Base-by-base conservation (phyloP, 2,113 vertebrate genomes). In the Sciurus niger region DNA sequence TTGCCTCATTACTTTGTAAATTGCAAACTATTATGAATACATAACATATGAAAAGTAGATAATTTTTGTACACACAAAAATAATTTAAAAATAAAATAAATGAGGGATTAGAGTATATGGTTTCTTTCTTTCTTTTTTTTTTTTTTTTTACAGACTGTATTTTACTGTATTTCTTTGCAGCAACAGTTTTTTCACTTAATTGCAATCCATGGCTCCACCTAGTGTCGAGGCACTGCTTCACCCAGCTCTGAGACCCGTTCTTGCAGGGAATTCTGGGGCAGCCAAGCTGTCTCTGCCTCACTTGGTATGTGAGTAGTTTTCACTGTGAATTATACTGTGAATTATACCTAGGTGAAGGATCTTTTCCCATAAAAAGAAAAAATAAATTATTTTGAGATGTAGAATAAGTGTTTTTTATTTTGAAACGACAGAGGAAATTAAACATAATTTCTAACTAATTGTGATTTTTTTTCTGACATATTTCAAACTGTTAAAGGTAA, bases 121-220 rank as follows among this genome's bases (percentile, higher is more conserved):
- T 90, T 94, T 94, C 70, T 65, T 83, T 86, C 17, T 65, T 28
- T 96, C 43, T 8, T n/a, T 46, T 28, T 96, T 51, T 8, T n/a
- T 46, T 28, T 16, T 2, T 68, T 16, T 70, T 76, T 65, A 40
- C 32, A 79, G 28, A 46, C 28, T n/a, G 37, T 48, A 34, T 4
- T 40, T 40, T 40, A 55, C 51, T 53, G 9, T 4, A 3, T 28
- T 74, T 86, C 55, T 84, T 77, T 91, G 72, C 82, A 73, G 24
- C 10, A 4, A 24, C 34, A 51, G 18, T 17, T 90, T 91, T 86
- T 86, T 25, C 51, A 63, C 37, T 28, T 70, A 90, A 67, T 84
- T 17, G 25, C 37, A 73, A 73, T 55, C 87, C n/a, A 94, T 13
- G n/a, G 96, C 96, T 76, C 97, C 97, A 93, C 82, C 97, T 98